Conservation (phyloP, 1,140 invertebrate species). For the Polypedilum pembai region DNA sequence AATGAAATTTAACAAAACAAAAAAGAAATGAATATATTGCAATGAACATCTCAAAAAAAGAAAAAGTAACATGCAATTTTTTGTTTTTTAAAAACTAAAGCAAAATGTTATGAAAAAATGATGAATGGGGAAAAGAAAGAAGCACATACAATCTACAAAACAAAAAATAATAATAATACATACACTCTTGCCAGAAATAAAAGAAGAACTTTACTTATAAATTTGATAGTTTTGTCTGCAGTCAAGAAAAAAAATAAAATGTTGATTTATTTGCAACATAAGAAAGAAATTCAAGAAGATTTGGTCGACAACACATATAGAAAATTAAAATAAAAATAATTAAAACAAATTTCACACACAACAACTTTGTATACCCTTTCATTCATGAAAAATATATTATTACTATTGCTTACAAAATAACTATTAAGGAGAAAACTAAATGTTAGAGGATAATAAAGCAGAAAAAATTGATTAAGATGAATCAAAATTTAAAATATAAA, state of each 20-base stretch:
- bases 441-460: conserved; percentile 3
- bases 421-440: background rate
- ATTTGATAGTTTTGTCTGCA: background rate
- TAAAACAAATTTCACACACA: background rate
- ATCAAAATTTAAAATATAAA: background rate
- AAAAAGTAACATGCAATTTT: no score
- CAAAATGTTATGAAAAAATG: no score
- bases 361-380: conserved; percentile 17
- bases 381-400: conserved; percentile 20
- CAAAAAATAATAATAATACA: no score
- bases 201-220: conserved; percentile 20
- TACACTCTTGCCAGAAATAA: conserved; percentile 26
- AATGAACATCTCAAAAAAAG: no score
- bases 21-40: background rate
- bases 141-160: no score
- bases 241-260: background rate
- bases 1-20: conserved; percentile 6
- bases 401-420: conserved; percentile 6
- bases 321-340: background rate
- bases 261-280: background rate
- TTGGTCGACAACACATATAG: conserved; percentile 2
- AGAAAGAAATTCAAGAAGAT: background rate
- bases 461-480: conserved; percentile 2
- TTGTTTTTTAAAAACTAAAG: no score
- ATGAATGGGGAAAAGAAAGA: no score